Percentiles rank a stretch among this genome's conserved stretches.
phyloP scores from a whole-genome alignment of 2,797 vertebrate genomes.

The Fistularia tabacaria region DNA sequence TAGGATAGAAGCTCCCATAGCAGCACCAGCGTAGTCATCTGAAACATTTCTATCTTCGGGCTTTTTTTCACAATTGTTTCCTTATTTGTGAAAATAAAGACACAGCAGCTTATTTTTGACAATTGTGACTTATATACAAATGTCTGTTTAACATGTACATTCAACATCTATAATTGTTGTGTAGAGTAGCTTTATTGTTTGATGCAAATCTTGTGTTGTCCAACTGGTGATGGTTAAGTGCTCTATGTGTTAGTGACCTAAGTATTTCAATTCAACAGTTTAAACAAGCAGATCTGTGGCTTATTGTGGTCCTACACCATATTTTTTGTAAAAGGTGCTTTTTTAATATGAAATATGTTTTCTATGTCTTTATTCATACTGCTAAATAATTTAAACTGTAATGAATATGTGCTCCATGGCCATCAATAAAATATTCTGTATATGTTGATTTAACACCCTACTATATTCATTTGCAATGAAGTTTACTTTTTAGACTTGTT shows the following conservation, averaged over 20 bases:
- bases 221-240: constrained; percentile 21
- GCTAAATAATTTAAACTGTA: no score
- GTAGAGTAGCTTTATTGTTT: not conserved
- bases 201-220: not conserved
- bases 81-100: constrained; percentile 43
- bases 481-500: not conserved
- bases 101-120: not conserved
- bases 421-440: not conserved
- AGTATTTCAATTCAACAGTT: constrained; percentile 10
- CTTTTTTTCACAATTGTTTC: constrained; percentile 32
- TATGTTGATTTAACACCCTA: no score
- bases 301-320: constrained; percentile 1
- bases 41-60: constrained; percentile 54
- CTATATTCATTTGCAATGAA: not conserved
- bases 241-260: constrained; percentile 12
- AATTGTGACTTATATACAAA: not conserved
- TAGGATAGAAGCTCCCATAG: constrained; percentile 90
- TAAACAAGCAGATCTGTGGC: constrained; percentile 6
- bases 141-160: not conserved
- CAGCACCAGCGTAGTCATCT: constrained; percentile 87
- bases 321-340: constrained; percentile 1
- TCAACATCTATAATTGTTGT: not conserved
- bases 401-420: not conserved
- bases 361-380: not conserved
- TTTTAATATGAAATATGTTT: constrained; percentile 10